These are phyloP conservation scores for Ispidina lecontei DNA, from an alignment of 2,797 vertebrate species.

Conservation along the genomic window DNA sequence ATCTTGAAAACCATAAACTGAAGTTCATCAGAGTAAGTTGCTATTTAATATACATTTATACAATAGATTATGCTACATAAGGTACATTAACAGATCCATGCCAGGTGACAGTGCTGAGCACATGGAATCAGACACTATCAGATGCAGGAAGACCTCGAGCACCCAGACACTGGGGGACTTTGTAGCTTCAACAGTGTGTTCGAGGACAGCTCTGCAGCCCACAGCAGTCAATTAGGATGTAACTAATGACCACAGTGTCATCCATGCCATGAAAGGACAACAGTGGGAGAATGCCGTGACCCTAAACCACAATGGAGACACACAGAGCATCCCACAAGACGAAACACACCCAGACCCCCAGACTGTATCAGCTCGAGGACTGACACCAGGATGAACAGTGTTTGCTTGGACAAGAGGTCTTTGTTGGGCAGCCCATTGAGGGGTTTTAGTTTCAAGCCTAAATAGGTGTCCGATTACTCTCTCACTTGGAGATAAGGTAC, in stretches of 20 bases:
- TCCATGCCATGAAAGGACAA: neutral
- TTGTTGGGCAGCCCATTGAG: conserved; percentile 27
- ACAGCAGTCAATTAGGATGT: neutral
- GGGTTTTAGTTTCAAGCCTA: neutral
- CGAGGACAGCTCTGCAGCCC: neutral
- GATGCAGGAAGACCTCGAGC: neutral
- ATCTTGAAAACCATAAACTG: neutral
- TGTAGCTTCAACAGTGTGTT: neutral
- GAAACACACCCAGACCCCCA: neutral
- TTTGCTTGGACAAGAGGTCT: conserved; percentile 40
- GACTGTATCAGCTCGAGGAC: neutral
- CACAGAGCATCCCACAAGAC: neutral
- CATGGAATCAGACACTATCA: neutral
- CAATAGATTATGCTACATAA: accelerated
- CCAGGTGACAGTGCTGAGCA: accelerated
- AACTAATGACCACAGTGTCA: neutral
- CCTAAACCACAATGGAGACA: neutral
- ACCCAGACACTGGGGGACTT: neutral
- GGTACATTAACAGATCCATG: neutral
- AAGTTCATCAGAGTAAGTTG: neutral
- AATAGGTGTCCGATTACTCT: conserved; percentile 19
- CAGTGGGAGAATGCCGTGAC: neutral
- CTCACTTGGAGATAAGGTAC: conserved; percentile 19
- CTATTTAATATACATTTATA: accelerated
- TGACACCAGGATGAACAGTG: neutral